phyloP scores from a whole-genome alignment of 2,113 vertebrate genomes.

The Hippoglossus stenolepis region DNA sequence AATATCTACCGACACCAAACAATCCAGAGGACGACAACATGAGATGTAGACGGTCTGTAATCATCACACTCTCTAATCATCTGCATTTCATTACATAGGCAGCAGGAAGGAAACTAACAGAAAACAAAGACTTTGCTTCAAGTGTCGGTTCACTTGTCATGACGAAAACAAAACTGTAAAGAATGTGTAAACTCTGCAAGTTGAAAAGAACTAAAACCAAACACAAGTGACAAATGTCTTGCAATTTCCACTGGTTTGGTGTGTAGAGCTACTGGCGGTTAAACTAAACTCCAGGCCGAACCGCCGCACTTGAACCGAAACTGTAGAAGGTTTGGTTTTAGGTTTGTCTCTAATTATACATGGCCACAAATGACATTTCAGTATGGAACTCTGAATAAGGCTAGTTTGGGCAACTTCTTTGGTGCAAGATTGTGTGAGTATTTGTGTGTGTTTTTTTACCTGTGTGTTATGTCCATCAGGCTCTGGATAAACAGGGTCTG shows the following conservation, averaged over 20 bases:
- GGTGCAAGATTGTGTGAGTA: neutral
- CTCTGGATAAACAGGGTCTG: slow-evolving; percentile 61
- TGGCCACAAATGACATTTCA: slow-evolving; percentile 47
- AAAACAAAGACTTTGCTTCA: slow-evolving; percentile 37
- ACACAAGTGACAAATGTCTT: slow-evolving; percentile 41
- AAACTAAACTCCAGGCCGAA: slow-evolving; percentile 30
- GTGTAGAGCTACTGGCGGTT: slow-evolving; percentile 40
- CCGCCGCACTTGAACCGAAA: slow-evolving; percentile 38
- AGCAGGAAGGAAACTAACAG: slow-evolving; percentile 64
- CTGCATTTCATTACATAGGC: neutral
- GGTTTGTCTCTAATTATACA: slow-evolving; percentile 68
- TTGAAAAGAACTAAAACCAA: slow-evolving; percentile 39
- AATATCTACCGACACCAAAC: slow-evolving; percentile 9
- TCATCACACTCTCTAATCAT: slow-evolving; percentile 68
- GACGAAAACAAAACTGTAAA: slow-evolving; percentile 52
- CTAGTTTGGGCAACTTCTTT: slow-evolving; percentile 7
- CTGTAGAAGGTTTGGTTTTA: slow-evolving; percentile 62
- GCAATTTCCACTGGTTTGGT: slow-evolving; percentile 41
- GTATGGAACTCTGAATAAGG: slow-evolving; percentile 38
- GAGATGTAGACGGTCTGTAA: slow-evolving; percentile 31
- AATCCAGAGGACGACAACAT: slow-evolving; percentile 24
- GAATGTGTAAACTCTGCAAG: slow-evolving; percentile 55
- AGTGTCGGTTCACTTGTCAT: slow-evolving; percentile 29
- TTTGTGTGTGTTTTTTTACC: slow-evolving; percentile 57
- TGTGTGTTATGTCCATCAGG: slow-evolving; percentile 56